Conservation (phyloP, 1,140 invertebrate species). For the Trichonephila clavipes region DNA sequence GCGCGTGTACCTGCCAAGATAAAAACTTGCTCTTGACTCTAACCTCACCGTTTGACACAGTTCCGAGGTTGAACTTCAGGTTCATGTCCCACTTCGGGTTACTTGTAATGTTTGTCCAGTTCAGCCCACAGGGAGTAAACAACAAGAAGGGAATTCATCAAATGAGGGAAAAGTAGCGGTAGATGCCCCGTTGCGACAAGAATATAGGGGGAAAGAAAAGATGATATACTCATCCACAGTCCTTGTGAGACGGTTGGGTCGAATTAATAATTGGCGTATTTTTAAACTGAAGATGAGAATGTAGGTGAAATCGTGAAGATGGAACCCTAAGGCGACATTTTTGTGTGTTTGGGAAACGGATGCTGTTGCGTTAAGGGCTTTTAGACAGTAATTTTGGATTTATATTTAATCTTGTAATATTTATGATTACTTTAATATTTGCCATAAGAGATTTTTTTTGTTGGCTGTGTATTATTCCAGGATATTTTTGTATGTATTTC, state of each 20-base stretch:
- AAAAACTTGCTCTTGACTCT: background rate
- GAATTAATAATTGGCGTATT: background rate
- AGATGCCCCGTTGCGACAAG: background rate
- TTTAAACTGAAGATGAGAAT: background rate
- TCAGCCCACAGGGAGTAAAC: too few relatives aligned
- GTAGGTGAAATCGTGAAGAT: background rate
- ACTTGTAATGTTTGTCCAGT: background rate
- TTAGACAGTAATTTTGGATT: too few relatives aligned
- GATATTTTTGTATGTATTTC: too few relatives aligned
- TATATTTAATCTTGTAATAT: too few relatives aligned
- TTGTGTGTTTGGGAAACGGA: background rate
- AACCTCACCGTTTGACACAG: background rate
- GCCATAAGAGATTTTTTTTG: too few relatives aligned
- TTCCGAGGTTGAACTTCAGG: slow-evolving; percentile 2
- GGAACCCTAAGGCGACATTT: background rate
- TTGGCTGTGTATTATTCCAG: too few relatives aligned
- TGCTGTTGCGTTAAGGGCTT: background rate
- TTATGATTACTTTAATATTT: too few relatives aligned
- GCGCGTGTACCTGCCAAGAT: background rate
- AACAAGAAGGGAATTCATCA: background rate
- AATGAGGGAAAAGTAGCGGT: background rate
- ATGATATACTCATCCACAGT: background rate
- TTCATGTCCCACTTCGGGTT: background rate
- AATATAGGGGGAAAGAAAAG: background rate
- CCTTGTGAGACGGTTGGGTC: background rate